Percentiles rank a stretch among this genome's conserved stretches.
Conservation (phyloP, 92 coral and sea anemone genomes). For the Palythoa heliodiscus region DNA sequence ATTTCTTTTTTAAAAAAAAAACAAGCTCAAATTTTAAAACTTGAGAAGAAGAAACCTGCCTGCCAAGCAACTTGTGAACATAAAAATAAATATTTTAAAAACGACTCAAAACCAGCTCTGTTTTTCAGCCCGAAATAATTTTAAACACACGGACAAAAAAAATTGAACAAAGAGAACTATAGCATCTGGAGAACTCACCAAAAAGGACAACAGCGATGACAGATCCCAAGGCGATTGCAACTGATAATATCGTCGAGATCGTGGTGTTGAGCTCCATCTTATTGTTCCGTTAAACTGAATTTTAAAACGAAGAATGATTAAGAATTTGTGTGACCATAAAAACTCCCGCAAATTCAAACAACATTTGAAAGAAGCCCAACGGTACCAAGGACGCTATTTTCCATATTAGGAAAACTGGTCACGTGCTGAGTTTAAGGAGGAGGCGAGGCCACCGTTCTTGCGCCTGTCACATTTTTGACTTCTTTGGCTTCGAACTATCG, state of each 20-base stretch:
- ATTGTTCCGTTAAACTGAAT: not conserved
- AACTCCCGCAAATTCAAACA: conserved; percentile 33
- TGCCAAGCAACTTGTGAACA: too few relatives aligned
- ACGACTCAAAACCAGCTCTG: not conserved
- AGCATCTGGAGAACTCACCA: conserved; percentile 65
- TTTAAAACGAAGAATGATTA: not conserved
- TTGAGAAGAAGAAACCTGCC: not conserved
- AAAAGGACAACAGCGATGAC: conserved; percentile 76
- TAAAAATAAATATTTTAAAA: not conserved
- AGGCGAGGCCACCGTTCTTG: conserved; percentile 10
- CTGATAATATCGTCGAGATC: conserved; percentile 64
- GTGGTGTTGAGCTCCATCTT: conserved; percentile 53
- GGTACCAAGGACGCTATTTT: conserved; percentile 50
- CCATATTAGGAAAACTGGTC: conserved; percentile 36
- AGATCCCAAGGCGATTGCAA: conserved; percentile 65
- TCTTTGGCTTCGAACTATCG: not conserved
- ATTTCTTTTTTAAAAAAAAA: too few relatives aligned
- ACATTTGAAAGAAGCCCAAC: conserved; percentile 16
- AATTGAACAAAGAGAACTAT: conserved; percentile 5
- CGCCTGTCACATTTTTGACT: conserved; percentile 43
- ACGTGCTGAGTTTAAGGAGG: conserved; percentile 13
- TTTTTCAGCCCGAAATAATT: not conserved
- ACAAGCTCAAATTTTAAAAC: too few relatives aligned
- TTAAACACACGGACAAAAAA: not conserved
- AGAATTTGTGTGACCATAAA: not conserved